Base-by-base conservation (phyloP, 2,888 invertebrate species). In the Silvanus unidentatus region DNA sequence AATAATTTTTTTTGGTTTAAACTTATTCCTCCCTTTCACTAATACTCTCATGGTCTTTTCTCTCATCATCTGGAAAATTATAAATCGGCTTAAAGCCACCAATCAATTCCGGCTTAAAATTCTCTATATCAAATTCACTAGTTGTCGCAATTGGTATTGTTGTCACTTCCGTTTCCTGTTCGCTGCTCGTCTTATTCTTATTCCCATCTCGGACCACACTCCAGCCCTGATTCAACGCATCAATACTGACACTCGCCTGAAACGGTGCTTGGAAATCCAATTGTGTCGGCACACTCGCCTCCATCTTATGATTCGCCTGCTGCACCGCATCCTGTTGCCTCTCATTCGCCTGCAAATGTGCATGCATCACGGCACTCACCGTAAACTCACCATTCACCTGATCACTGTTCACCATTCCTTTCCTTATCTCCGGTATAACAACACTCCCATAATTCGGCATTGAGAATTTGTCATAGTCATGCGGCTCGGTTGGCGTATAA, bases 61-160 rank as follows among this genome's bases (percentile, higher is more conserved):
- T 49, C 16, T 57, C 54, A 8, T 56, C 62, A 12, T 63, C 64
- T 0, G 70, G 63, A 40, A 64, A 60, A 43, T 45, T 64, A 62
- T 86, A 87, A 42, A 84, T 81, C 1, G 84, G 84, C 57, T 80
- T 78, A 55, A 84, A 84, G 0, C 84, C 84, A 2, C 84, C 81
- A 53, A 80, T 80, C 12, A 84, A 64, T 55, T 83, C 80, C 0
- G 84, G 84, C 51, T 81, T 81, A 54, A 84, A 84, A 53, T 76
- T 79, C 53, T 83, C 81, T 3, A 79, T 73, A 57, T 84, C 81
- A 54, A 82, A 83, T 45, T 75, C 72, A 43, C 71, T 75, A 3
- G 75, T 73, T 0, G 73, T 70, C 2, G 69, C 63, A 34, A 64
- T 47, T 2, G 65, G 52, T 38, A 63, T 22, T 9, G 69, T 69